Evolutionary conservation across 2,797 vertebrate genomes (phyloP), one percentile per base, ranked within the genome.

Genomic region (Enteromius afrohamiltoni): DNA sequence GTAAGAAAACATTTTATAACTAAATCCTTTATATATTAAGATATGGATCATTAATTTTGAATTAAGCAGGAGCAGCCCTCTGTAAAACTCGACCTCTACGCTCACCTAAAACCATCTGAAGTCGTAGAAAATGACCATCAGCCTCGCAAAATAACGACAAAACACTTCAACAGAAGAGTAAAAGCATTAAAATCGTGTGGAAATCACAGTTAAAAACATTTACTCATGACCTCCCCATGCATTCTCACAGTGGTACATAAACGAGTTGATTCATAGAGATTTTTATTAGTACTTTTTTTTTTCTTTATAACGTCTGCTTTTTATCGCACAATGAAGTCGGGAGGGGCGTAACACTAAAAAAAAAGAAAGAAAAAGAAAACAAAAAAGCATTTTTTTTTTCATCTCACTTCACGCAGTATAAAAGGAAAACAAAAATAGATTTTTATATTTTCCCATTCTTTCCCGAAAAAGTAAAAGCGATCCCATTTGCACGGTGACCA

Each of bases 241-340:
- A 93, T 94, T 91, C 92, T 93, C 93, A 93, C 92, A 93, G 87
- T 91, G 91, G 85, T 88, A 92, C 87, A 90, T 71, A 80, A 84
- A 85, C 84, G 21, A 69, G 65, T 73, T 49, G 58, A 65, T 31
- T 42, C 77, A 21, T 77, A 85, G 53, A 62, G 42, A 51, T 53
- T 68, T 88, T 77, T 79, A 80, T 87, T 88, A 86, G 9, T 26
- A 26, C 21, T 68, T 78, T 6, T 65, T 45, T 45, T 53, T 65
- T 26, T 69, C 29, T 51, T 45, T 23, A 60, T 76, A 76, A 76
- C n/a, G 19, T 4, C 40, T 45, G 6, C 9, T 70, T 65, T 86
- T 78, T 86, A 40, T 81, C 80, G 60, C 82, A 87, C 84, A 87
- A 47, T 67, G 42, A 88, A 87, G 79, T 84, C 80, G 34, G 79